These are phyloP conservation scores for Ellobius talpinus DNA, from an alignment of 2,113 vertebrate species.

Conservation along the genomic window DNA sequence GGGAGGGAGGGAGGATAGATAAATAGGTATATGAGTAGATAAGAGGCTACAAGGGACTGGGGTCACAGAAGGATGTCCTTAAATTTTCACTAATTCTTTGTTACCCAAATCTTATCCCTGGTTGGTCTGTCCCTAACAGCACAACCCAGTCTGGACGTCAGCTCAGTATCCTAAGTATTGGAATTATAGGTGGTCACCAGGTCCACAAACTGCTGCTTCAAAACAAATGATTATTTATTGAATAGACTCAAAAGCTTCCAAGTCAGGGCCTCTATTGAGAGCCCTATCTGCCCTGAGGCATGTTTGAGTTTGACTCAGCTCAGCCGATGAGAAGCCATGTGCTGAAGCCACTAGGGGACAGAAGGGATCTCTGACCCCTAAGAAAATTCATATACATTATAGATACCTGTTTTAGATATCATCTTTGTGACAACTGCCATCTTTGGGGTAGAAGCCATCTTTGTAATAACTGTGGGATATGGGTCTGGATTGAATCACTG, in stretches of 20 bases:
- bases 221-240: background rate
- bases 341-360: background rate
- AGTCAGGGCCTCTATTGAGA: background rate
- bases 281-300: background rate
- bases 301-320: background rate
- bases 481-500: background rate
- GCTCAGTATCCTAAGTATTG: background rate
- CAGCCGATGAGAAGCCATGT: background rate
- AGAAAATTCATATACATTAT: accelerated
- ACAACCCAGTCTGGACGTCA: background rate
- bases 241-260: background rate
- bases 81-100: background rate
- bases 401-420: accelerated
- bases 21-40: background rate
- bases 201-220: background rate
- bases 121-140: background rate
- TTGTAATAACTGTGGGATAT: accelerated
- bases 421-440: background rate
- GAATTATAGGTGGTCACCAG: background rate
- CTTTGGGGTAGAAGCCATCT: background rate
- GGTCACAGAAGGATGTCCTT: background rate
- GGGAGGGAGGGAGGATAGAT: too few relatives aligned
- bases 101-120: background rate
- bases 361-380: background rate
- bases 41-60: too few relatives aligned